Evolutionary conservation across 2,113 vertebrate genomes (phyloP).

Genomic region (Syngnathus scovelli): DNA sequence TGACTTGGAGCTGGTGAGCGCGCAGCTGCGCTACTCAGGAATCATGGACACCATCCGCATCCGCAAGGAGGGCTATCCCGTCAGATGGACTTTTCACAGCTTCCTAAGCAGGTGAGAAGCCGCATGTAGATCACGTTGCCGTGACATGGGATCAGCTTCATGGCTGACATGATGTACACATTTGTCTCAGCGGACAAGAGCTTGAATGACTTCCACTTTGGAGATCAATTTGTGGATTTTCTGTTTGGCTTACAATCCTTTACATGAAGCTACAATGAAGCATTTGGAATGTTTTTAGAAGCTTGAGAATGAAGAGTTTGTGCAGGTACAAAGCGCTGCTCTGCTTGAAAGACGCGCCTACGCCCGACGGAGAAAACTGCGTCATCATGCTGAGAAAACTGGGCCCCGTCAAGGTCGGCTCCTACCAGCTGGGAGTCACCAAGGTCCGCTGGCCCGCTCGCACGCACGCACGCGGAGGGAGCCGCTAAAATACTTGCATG

Average conservation of each 20-base stretch:
- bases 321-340: slow-evolving; percentile 88
- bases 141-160: neutral
- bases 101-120: slow-evolving; percentile 82
- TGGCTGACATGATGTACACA: neutral
- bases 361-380: slow-evolving; percentile 80
- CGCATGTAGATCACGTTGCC: neutral
- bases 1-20: slow-evolving; percentile 80
- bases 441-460: slow-evolving; percentile 72
- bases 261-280: too few species aligned
- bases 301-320: neutral
- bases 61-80: slow-evolving; percentile 89
- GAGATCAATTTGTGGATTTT: too few species aligned
- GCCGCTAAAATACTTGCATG: neutral
- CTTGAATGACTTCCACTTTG: too few species aligned
- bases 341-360: slow-evolving; percentile 72
- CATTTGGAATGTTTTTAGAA: too few species aligned
- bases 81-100: slow-evolving; percentile 81
- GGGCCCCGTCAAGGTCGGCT: slow-evolving; percentile 71
- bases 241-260: too few species aligned
- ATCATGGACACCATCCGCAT: slow-evolving; percentile 94
- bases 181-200: too few species aligned
- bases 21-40: slow-evolving; percentile 86
- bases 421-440: slow-evolving; percentile 83
- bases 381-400: slow-evolving; percentile 82
- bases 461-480: neutral